A percentile compares a stretch with the other conserved stretches of the same genome.
These are phyloP conservation scores for Phrynocephalus vlangalii DNA, from an alignment of 2,797 vertebrate species.

Conservation along the genomic window DNA sequence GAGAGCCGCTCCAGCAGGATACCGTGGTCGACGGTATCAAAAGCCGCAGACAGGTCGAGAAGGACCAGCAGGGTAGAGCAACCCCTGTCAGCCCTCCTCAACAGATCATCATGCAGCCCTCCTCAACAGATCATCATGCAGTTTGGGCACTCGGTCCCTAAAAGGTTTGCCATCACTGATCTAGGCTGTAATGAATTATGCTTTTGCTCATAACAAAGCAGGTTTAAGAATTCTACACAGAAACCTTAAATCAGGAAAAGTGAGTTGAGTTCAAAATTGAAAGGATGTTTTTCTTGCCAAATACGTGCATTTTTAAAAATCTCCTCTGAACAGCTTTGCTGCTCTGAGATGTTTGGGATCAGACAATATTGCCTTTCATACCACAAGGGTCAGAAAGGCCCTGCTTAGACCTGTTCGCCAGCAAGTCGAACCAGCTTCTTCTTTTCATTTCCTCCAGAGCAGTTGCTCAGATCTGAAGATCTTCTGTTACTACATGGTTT, in stretches of 20 bases:
- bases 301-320: neutral
- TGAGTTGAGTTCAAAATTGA: neutral
- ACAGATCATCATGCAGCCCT: no score
- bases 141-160: no score
- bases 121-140: no score
- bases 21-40: no score
- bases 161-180: no score
- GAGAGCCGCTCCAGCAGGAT: no score
- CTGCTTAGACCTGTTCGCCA: neutral
- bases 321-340: neutral
- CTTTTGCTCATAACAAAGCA: neutral
- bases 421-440: neutral
- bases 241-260: neutral
- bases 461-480: conserved; percentile 7
- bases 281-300: neutral
- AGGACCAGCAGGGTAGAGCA: no score
- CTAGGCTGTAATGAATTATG: neutral
- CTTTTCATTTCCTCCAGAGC: neutral
- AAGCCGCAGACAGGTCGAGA: no score
- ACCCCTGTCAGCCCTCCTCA: no score
- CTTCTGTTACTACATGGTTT: neutral
- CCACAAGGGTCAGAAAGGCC: neutral
- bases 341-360: neutral
- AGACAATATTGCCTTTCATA: neutral
- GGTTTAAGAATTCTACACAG: neutral